phyloP scores from a whole-genome alignment of 2,888 invertebrate genomes.

The Apeira syringaria region DNA sequence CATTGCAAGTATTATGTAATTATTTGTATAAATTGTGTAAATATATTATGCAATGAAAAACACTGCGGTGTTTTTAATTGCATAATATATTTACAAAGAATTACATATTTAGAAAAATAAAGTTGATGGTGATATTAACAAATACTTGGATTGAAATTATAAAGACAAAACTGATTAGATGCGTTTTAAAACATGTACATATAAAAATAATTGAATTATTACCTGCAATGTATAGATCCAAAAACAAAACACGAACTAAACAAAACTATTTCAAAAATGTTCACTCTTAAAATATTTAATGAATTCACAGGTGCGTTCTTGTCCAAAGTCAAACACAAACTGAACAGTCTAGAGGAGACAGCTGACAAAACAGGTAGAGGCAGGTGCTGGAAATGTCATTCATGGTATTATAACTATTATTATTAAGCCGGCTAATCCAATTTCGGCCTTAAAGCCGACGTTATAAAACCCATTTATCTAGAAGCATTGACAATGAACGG shows the following conservation, averaged over 20 bases:
- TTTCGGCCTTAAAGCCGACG: constrained; percentile 15
- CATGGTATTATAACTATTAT: constrained; percentile 30
- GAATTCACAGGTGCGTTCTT: constrained; percentile 17
- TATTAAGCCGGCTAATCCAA: constrained; percentile 10
- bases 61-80: no score
- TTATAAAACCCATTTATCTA: constrained; percentile 18
- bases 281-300: constrained; percentile 10
- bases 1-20: no score
- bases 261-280: constrained; percentile 8
- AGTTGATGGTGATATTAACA: no score
- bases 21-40: no score
- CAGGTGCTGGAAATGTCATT: constrained; percentile 28
- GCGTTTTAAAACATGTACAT: no score
- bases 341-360: constrained; percentile 17
- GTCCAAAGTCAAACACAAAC: constrained; percentile 21
- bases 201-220: no score
- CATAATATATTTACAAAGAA: no score
- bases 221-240: constrained; percentile 17
- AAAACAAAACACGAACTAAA: constrained; percentile 12
- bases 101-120: no score
- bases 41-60: no score
- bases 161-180: no score
- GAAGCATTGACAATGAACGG: constrained; percentile 14
- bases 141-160: no score
- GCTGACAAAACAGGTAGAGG: constrained; percentile 23